These are phyloP conservation scores for Phalangium opilio DNA, from an alignment of 2,888 invertebrate genomes.

Conservation along the genomic window DNA sequence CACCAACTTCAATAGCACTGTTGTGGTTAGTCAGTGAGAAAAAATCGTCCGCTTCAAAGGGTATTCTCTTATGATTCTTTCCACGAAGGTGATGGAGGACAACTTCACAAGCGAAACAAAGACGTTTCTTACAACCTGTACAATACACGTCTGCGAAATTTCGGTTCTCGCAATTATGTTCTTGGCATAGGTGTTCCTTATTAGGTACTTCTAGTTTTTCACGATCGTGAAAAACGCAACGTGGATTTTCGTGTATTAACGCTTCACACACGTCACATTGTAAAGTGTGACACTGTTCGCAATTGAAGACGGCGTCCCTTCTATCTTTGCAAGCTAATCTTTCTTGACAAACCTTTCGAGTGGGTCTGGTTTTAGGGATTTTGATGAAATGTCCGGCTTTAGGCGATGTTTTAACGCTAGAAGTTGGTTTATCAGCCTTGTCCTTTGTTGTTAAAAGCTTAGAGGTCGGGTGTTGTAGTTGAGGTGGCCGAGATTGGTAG, in stretches of 20 bases:
- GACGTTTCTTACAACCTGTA: constrained; percentile 26
- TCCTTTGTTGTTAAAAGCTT: no score
- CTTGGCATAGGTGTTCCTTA: constrained; percentile 27
- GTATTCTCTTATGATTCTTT: constrained; percentile 20
- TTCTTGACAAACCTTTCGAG: constrained; percentile 18
- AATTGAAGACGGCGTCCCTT: constrained; percentile 25
- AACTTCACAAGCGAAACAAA: constrained; percentile 29
- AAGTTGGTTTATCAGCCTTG: no score
- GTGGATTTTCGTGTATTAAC: constrained; percentile 25
- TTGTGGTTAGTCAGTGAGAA: constrained; percentile 11
- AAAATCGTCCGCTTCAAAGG: constrained; percentile 20
- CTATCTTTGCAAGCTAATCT: constrained; percentile 17
- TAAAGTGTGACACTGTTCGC: constrained; percentile 29
- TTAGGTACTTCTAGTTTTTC: constrained; percentile 23
- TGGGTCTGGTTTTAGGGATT: constrained; percentile 10
- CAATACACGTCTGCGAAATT: constrained; percentile 31
- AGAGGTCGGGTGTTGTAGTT: no score
- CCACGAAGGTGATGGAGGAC: constrained; percentile 19
- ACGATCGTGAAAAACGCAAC: constrained; percentile 28
- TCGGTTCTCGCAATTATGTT: constrained; percentile 24
- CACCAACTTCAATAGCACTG: not conserved
- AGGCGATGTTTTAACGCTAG: not conserved
- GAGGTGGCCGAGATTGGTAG: no score
- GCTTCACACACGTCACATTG: constrained; percentile 30
- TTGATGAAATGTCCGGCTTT: not conserved